Evolutionary conservation across 2,888 invertebrate species (phyloP).

Genomic region (Theretra japonica): DNA sequence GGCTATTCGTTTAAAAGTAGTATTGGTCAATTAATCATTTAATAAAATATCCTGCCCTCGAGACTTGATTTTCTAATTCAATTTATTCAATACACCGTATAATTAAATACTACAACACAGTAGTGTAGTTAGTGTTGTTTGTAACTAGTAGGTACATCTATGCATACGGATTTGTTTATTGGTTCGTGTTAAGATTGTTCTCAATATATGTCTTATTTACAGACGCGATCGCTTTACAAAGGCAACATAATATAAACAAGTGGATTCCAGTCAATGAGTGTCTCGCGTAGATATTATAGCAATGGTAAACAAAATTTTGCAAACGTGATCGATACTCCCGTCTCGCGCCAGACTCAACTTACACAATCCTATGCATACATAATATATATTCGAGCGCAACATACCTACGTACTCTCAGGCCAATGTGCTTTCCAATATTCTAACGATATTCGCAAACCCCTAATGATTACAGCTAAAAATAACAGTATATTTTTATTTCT

Average conservation of each 20-base stretch:
- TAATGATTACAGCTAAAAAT: conserved; percentile 14
- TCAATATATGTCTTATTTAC: not conserved
- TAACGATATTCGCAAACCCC: not conserved
- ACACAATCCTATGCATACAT: not conserved
- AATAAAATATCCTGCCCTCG: not conserved
- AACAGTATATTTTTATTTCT: conserved; percentile 36
- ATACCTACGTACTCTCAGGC: not conserved
- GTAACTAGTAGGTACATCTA: not conserved
- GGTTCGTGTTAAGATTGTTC: not conserved
- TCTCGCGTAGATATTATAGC: conserved; percentile 2
- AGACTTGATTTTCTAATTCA: not conserved
- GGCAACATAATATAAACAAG: conserved; percentile 8
- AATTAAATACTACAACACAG: not conserved
- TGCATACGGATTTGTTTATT: not conserved
- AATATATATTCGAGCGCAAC: too few relatives aligned
- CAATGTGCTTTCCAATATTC: not conserved
- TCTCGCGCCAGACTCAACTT: conserved; percentile 14
- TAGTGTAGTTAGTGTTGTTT: not conserved
- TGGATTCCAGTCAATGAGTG: conserved; percentile 18
- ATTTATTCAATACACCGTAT: not conserved
- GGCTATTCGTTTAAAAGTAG: not conserved
- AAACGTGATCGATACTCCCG: conserved; percentile 14
- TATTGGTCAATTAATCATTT: conserved; percentile 1
- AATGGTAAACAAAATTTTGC: conserved; percentile 16
- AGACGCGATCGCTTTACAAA: not conserved